Evolutionary conservation across 2,888 invertebrate species (phyloP).

Genomic region (Drosophila maculinotata): DNA sequence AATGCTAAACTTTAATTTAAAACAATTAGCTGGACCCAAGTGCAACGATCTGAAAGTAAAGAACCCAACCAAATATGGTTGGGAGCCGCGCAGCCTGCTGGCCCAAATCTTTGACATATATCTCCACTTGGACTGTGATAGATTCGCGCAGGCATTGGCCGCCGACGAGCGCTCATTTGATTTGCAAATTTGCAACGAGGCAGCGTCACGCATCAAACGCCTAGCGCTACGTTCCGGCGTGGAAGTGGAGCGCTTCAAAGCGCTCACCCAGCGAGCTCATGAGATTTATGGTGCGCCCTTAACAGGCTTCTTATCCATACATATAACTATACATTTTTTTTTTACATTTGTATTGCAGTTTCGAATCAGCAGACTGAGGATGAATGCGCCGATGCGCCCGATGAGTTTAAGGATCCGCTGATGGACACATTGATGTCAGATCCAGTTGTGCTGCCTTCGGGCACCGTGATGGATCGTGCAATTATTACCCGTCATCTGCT

Average conservation of each 20-base stretch:
- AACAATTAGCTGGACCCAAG: conserved; percentile 97
- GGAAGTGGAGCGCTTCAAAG: conserved; percentile 94
- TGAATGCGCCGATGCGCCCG: conserved; percentile 97
- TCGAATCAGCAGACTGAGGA: conserved; percentile 95
- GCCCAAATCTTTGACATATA: conserved; percentile 98
- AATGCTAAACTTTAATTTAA: conserved; percentile 99
- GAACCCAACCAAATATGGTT: conserved; percentile 97
- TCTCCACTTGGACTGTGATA: conserved; percentile 96
- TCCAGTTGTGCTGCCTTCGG: conserved; percentile 96
- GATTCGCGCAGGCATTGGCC: conserved; percentile 96
- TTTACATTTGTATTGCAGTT: conserved; percentile 83
- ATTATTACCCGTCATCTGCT: conserved; percentile 97
- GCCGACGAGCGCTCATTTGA: conserved; percentile 98
- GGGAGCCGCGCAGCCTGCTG: conserved; percentile 97
- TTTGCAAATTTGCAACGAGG: conserved; percentile 96
- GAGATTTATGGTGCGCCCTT: conserved; percentile 88
- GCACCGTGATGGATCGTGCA: conserved; percentile 96
- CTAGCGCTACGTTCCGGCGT: conserved; percentile 92
- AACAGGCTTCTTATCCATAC: background rate
- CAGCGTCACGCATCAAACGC: conserved; percentile 92
- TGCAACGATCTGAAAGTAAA: conserved; percentile 97
- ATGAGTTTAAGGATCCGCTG: conserved; percentile 97
- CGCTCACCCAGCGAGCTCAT: conserved; percentile 91
- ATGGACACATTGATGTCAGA: conserved; percentile 99
- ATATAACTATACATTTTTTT: background rate